These are phyloP conservation scores for Pluvialis apricaria DNA, from an alignment of 2,113 vertebrate genomes.

Conservation along the genomic window DNA sequence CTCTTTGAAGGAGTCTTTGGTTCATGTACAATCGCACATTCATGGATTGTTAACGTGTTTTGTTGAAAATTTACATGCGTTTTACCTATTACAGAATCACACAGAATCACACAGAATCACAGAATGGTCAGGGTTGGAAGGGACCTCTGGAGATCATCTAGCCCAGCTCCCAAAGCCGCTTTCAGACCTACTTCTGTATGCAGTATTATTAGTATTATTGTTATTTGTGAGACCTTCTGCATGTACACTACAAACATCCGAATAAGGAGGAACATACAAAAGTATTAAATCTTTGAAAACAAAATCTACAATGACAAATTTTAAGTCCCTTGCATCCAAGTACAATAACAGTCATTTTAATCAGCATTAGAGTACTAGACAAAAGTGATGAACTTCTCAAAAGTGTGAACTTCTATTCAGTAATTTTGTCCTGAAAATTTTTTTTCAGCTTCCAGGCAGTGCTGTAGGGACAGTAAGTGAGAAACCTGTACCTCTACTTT, in stretches of 20 bases:
- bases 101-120: no score
- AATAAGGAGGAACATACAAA: background rate
- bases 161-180: no score
- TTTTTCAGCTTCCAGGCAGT: background rate
- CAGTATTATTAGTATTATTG: background rate
- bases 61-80: background rate
- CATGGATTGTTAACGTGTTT: background rate
- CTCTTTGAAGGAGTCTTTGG: background rate
- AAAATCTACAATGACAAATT: background rate
- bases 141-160: no score
- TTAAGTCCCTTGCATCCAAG: background rate
- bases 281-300: background rate
- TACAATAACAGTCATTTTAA: background rate
- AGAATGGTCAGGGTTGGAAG: no score
- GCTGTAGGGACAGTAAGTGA: background rate
- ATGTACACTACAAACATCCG: background rate
- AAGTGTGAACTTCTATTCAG: background rate
- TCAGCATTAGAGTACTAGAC: background rate
- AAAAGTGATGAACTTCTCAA: background rate
- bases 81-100: no score
- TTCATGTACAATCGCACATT: background rate
- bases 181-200: no score
- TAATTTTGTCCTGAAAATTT: background rate
- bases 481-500: background rate
- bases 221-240: background rate